Evolutionary conservation across 2,797 vertebrate genomes (phyloP), one percentile per base, ranked within the genome.

Genomic region (Setipinna tenuifilis): DNA sequence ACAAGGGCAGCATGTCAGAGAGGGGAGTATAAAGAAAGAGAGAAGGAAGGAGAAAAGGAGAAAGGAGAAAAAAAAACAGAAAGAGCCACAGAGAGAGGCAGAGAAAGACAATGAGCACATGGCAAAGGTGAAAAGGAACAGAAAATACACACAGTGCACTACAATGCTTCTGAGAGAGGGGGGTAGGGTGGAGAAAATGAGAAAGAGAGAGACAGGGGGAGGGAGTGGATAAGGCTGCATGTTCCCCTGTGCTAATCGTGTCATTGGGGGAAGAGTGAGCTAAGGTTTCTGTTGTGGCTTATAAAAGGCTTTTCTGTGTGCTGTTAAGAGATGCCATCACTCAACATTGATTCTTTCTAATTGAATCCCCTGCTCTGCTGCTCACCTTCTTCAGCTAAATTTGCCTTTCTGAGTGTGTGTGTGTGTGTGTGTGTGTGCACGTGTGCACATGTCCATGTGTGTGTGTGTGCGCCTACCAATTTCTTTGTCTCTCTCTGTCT

Each of bases 291-390:
- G 87, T 62, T 81, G 65, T 83, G 71, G 75, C 62, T 44, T 83
- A 81, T 81, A 50, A 87, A 61, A 83, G 87, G 57, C 25, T 84
- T 87, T 85, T 85, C 82, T 85, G 81, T 80, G 65, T 61, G 21
- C 48, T 83, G 65, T 85, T 35, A 81, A 83, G 65, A 75, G 68
- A 75, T 75, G 68, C 68, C 83, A 82, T 59, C 82, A 83, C 71
- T 57, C 28, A 44, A 81, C 83, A 87, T 85, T 85, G 82, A 84
- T 85, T 81, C 83, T 61, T 62, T 83, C 84, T 85, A 87, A 83
- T 87, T 71, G 86, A 87, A 85, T 87, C 82, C 83, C 57, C 25
- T 78, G 28, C 48, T 68, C 82, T 82, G 54, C 28, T 31, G 44
- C 28, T 41, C 28, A 81, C 68, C 80, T 62, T 81, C 86, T 85